Conservation (phyloP, 2,113 vertebrate genomes). For the Myodes glareolus region DNA sequence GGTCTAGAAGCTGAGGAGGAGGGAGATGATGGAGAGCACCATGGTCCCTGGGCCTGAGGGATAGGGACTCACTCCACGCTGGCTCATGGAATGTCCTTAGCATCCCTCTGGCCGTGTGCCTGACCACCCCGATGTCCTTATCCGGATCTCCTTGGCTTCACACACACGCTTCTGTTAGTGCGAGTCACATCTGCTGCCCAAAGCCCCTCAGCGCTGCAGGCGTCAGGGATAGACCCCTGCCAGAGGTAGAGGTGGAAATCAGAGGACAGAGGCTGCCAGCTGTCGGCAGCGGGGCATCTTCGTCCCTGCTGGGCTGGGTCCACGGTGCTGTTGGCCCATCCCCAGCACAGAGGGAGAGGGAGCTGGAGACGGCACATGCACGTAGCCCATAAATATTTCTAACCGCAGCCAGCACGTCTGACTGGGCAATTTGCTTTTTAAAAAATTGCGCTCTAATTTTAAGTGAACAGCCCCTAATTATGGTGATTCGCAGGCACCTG, state of each 20-base stretch:
- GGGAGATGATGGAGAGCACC: not conserved
- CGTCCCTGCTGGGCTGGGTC: not conserved
- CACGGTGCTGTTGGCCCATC: conserved; percentile 6
- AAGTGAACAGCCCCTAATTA: conserved; percentile 86
- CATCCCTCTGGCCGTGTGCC: not conserved
- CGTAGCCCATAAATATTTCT: conserved; percentile 79
- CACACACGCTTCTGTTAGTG: not conserved
- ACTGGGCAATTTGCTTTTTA: conserved; percentile 80
- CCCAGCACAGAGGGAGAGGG: not conserved
- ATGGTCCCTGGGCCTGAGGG: not conserved
- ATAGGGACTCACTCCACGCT: not conserved
- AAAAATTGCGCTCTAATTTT: conserved; percentile 83
- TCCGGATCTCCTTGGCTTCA: not conserved
- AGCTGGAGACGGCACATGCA: conserved; percentile 4
- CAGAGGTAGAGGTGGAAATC: conserved; percentile 68
- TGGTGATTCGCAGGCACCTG: conserved; percentile 86
- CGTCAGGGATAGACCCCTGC: conserved; percentile 66
- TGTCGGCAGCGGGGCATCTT: conserved; percentile 22
- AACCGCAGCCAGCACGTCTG: conserved; percentile 57
- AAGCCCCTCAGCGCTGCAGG: not conserved
- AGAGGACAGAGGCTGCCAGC: not conserved
- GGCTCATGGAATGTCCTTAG: not conserved
- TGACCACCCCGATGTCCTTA: not conserved
- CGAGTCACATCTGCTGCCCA: not conserved
- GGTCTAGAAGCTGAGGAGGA: not conserved